phyloP scores from a whole-genome alignment of 2,797 vertebrate species.

The Hybognathus amarus region DNA sequence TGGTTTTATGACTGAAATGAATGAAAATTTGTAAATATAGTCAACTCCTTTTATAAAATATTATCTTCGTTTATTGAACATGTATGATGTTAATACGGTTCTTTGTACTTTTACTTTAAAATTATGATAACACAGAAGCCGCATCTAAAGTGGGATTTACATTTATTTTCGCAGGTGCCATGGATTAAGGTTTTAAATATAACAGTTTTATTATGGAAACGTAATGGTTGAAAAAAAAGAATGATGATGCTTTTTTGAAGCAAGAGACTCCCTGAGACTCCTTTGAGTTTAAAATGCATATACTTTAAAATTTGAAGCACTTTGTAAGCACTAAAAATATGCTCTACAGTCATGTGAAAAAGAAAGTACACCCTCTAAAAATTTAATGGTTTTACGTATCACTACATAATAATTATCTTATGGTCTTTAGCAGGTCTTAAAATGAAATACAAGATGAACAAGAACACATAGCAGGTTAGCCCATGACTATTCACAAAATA shows the following conservation, averaged over 20 bases:
- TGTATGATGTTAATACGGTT: not conserved
- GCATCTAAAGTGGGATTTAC: not conserved
- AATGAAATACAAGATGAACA: too few relatives aligned
- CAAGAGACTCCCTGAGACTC: too few relatives aligned
- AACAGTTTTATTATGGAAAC: not conserved
- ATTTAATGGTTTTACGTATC: not conserved
- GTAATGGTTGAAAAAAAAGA: not conserved
- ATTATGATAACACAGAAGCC: not conserved
- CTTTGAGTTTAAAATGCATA: too few relatives aligned
- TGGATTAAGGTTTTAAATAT: not conserved
- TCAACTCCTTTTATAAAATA: not conserved
- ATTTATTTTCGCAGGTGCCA: not conserved
- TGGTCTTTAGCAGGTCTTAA: too few relatives aligned
- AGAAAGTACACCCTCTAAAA: not conserved
- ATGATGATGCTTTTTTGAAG: too few relatives aligned
- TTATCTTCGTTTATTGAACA: not conserved
- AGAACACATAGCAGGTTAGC: too few relatives aligned
- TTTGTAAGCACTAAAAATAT: not conserved
- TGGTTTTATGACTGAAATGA: not conserved
- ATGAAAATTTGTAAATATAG: not conserved
- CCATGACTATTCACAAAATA: too few relatives aligned
- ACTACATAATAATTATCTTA: not conserved
- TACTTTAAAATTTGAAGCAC: too few relatives aligned
- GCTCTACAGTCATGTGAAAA: not conserved
- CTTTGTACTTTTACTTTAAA: too few relatives aligned